Evolutionary conservation across 2,888 invertebrate species (phyloP), one percentile per base, ranked within the genome.

Genomic region (Dicranocentrus wangi): DNA sequence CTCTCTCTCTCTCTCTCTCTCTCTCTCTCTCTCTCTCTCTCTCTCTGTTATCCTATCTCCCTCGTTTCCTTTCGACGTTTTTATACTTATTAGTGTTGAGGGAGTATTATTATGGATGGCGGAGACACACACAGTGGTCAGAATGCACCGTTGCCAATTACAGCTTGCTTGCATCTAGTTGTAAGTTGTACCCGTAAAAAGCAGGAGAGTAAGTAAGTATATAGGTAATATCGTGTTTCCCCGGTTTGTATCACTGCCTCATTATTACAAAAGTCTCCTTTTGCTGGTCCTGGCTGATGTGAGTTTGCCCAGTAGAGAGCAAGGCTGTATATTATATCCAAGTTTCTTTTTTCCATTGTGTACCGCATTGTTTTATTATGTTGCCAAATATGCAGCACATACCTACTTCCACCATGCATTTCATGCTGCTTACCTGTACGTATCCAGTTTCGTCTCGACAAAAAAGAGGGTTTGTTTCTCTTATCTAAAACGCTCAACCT

Each of bases 401-500:
- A 17, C 3, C 3, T 47, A 17, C 5, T 47, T 47, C 3, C 8
- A 13, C n/a, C n/a, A 47, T 47, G 2, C 47, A 10, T 47, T 47
- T 17, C 15, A 15, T 10, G 47, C 5, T 5, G n/a, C 47, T 42
- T 19, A 43, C 43, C 19, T 66, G 39, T 66, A n/a, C 25, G 32
- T 32, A 32, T 32, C 32, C 32, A 32, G 32, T 32, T 32, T 32
- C 32, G 32, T 32, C 32, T 3, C n/a, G n/a, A n/a, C n/a, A n/a
- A n/a, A n/a, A n/a, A 17, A 3, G 17, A 63, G 51, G 32, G 65
- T 75, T 61, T 63, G 53, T 69, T 43, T 69, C 13, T 43, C 8
- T 78, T 55, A 78, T 79, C 79, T 79, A 79, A n/a, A 71, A 66
- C 66, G 71, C 63, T 60, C 43, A 72, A 66, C 79, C 79, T 79